Conservation (phyloP, 2,797 vertebrate genomes). For the Acrossocheilus wenchowensis region DNA sequence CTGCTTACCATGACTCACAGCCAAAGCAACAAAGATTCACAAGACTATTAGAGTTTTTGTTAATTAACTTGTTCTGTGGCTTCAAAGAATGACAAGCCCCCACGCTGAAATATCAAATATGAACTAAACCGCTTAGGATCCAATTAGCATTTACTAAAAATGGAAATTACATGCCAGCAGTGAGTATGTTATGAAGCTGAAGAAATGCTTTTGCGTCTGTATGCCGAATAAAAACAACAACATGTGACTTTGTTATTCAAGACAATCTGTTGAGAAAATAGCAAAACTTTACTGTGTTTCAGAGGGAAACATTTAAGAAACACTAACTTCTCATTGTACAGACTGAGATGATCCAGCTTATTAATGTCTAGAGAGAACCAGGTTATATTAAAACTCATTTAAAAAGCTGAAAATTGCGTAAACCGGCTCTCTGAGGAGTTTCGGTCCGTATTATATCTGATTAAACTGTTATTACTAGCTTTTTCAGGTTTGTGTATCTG, state of each 20-base stretch:
- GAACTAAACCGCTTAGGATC: conserved; percentile 32
- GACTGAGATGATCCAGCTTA: neutral
- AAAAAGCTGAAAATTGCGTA: neutral
- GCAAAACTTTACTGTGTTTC: neutral
- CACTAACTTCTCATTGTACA: neutral
- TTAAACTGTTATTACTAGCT: neutral
- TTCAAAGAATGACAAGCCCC: neutral
- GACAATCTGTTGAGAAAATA: neutral
- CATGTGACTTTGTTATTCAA: neutral
- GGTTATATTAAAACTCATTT: neutral
- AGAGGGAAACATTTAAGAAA: neutral
- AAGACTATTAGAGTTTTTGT: conserved; percentile 10
- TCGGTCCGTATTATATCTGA: neutral
- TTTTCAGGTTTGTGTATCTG: neutral
- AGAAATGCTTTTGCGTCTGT: neutral
- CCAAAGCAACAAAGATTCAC: conserved; percentile 20
- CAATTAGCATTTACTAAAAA: conserved; percentile 20
- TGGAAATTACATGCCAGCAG: neutral
- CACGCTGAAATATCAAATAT: neutral
- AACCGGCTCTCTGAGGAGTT: neutral
- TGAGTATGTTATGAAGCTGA: too few species aligned
- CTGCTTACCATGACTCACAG: conserved; percentile 25
- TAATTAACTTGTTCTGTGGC: conserved; percentile 3
- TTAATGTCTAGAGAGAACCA: neutral
- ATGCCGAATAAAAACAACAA: neutral